Evolutionary conservation across 2,888 invertebrate species (phyloP), one percentile per base, ranked within the genome.

Genomic region (Orchestes rusci): DNA sequence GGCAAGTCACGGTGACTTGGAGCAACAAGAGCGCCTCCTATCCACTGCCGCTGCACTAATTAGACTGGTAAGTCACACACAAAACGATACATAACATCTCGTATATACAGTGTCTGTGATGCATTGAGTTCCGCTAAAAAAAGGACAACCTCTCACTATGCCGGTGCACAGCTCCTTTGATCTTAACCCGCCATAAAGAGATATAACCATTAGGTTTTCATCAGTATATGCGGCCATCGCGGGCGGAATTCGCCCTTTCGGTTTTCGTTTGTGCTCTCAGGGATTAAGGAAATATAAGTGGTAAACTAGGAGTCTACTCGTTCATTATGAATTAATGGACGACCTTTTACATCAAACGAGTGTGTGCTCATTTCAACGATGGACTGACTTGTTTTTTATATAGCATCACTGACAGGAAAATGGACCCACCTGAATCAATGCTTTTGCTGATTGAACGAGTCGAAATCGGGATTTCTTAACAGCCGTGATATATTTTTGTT

Each of bases 281-380:
- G 67, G 67, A 68, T 68, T 68, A 68, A 68, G 67, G 67, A 68
- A 67, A 67, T 68, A 68, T 67, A 68, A 68, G 68, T 68, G 68
- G 67, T 62, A 57, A 62, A 62, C 60, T 61, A 63, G 62, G 63
- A 64, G 63, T 60, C 60, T 59, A 56, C 60, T 60, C 63, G 65
- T 65, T 67, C 66, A 67, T 67, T 65, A 66, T 67, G 66, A 67
- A 67, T 67, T 67, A 67, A 67, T 67, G 67, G 65, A 61, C 63
- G 64, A 62, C 62, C 62, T 63, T 62, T 63, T 61, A 63, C 62
- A 63, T 63, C 63, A 63, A 63, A 63, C 61, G 61, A 54, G 59
- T 51, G 60, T 50, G 60, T 63, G 63, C 45, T 49, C 60, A 59
- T 60, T 60, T 60, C 56, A 52, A 54, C 58, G 48, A 59, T 59